phyloP scores from a whole-genome alignment of 2,113 vertebrate genomes.

The Apteryx owenii region DNA sequence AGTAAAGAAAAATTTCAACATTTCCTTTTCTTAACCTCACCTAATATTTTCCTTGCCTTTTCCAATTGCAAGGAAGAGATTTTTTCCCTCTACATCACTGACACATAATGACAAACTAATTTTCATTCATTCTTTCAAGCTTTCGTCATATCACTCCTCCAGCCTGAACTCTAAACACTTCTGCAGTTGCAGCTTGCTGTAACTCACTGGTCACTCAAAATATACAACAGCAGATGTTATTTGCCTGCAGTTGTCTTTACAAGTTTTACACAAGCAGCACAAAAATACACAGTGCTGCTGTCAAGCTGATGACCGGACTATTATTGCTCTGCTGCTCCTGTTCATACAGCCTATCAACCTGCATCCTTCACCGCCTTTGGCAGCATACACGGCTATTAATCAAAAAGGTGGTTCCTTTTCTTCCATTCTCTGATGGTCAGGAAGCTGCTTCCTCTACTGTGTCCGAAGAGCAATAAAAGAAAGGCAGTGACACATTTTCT shows the following conservation, averaged over 20 bases:
- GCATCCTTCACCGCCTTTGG: background rate
- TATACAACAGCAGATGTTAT: background rate
- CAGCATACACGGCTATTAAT: background rate
- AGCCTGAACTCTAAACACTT: background rate
- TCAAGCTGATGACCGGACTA: background rate
- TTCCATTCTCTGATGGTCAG: background rate
- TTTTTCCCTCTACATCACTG: background rate
- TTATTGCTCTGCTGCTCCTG: background rate
- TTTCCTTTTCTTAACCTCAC: background rate
- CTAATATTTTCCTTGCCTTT: background rate
- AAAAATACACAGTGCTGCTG: background rate
- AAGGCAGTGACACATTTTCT: background rate
- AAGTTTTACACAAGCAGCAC: background rate
- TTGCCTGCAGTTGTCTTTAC: background rate
- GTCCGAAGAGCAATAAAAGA: background rate
- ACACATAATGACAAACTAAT: background rate
- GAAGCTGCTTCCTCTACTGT: background rate
- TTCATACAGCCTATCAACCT: background rate
- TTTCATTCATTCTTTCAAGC: background rate
- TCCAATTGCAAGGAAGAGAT: background rate
- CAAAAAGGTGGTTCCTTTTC: background rate
- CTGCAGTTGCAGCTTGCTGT: background rate
- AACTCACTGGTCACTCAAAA: background rate
- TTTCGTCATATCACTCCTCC: background rate
- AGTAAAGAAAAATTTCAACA: background rate